Percentiles rank a stretch among this genome's conserved stretches.
Conservation (phyloP, 2,113 vertebrate species). For the Neotoma lepida region DNA sequence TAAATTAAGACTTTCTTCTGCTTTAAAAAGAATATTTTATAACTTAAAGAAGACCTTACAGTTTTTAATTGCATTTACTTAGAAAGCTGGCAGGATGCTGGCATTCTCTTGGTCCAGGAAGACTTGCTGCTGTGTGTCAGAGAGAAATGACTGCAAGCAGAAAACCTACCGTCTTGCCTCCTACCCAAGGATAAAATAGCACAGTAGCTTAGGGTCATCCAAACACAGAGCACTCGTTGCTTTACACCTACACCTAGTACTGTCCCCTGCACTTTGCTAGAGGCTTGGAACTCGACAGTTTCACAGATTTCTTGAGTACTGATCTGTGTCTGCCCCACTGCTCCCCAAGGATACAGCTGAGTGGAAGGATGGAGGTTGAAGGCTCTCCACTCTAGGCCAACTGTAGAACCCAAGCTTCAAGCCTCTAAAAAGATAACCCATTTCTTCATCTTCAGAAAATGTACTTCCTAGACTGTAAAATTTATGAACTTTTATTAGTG, state of each 20-base stretch:
- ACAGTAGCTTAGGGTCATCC: background rate
- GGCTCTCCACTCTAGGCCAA: background rate
- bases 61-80: background rate
- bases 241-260: background rate
- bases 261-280: background rate
- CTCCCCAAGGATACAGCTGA: background rate
- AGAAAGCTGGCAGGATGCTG: constrained; percentile 19
- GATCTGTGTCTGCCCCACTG: background rate
- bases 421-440: background rate
- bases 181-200: background rate
- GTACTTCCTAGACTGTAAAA: background rate
- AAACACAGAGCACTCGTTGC: background rate
- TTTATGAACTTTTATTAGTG: background rate
- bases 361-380: background rate
- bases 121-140: background rate
- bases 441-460: constrained; percentile 44
- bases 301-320: too few species aligned
- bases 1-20: background rate
- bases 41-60: background rate
- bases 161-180: background rate
- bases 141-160: background rate
- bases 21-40: background rate
- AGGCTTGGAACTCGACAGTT: background rate
- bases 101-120: background rate
- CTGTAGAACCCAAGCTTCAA: background rate